Evolutionary conservation across 2,113 vertebrate genomes (phyloP).

Genomic region (Suricata suricatta): DNA sequence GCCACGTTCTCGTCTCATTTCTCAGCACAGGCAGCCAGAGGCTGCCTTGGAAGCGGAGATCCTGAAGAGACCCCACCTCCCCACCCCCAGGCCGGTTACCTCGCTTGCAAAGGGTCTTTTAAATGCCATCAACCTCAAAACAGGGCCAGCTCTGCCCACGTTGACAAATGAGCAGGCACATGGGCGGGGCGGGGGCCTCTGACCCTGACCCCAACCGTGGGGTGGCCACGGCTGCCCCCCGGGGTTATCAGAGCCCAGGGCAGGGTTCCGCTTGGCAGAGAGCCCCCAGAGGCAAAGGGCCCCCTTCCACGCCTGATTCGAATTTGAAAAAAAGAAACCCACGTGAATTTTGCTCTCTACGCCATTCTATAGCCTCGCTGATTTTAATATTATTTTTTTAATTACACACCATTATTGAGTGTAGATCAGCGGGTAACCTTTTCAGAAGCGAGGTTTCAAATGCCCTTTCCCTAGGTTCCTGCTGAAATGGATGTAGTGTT

Average conservation of each 20-base stretch:
- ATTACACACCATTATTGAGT: neutral
- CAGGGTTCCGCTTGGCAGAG: neutral
- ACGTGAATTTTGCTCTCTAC: neutral
- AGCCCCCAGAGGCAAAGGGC: rapidly evolving
- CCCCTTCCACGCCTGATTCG: rapidly evolving
- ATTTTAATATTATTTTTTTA: neutral
- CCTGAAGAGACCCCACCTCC: neutral
- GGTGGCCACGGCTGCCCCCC: neutral
- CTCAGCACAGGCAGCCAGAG: neutral
- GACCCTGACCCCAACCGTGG: neutral
- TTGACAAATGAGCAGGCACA: neutral
- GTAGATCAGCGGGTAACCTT: neutral
- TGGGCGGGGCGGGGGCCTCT: neutral
- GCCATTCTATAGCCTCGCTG: neutral
- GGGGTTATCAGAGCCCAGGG: rapidly evolving
- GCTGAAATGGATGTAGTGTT: neutral
- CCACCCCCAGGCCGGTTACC: neutral
- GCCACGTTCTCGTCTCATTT: neutral
- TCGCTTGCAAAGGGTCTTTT: neutral
- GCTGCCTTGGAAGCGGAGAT: neutral
- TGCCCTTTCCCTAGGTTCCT: neutral
- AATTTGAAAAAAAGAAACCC: neutral
- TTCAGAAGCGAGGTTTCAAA: neutral
- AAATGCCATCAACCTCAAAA: neutral
- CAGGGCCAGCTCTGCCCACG: neutral